Evolutionary conservation across 2,113 vertebrate genomes (phyloP).

Genomic region (Ifrita kowaldi): DNA sequence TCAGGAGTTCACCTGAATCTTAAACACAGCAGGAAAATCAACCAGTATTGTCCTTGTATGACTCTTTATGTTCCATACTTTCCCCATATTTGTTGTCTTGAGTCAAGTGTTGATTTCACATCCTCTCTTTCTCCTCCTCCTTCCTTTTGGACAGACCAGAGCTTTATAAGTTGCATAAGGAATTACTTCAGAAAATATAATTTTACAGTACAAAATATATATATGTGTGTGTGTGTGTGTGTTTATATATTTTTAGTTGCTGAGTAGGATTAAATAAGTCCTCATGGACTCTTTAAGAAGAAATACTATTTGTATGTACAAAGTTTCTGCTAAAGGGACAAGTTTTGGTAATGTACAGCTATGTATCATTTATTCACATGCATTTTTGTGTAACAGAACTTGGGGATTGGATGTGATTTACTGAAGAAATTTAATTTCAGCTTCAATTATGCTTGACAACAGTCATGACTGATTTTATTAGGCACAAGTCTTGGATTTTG

Average conservation of each 20-base stretch:
- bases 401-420: background rate
- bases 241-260: background rate
- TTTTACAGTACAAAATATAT: background rate
- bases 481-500: background rate
- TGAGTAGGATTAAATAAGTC: background rate
- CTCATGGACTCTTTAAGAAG: background rate
- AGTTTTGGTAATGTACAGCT: background rate
- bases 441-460: background rate
- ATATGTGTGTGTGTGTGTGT: accelerated
- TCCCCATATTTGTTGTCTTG: background rate
- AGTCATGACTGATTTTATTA: background rate
- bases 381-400: background rate
- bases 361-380: accelerated
- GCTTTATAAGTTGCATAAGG: background rate
- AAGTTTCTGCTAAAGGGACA: background rate
- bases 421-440: background rate
- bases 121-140: background rate
- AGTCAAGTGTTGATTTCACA: background rate
- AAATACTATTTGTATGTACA: background rate
- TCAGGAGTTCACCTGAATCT: background rate
- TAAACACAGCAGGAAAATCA: background rate
- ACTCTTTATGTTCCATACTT: background rate
- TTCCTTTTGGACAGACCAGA: background rate
- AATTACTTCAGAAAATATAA: background rate
- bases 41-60: background rate